Conservation (phyloP, 2,113 vertebrate species). For the Dipodomys merriami region DNA sequence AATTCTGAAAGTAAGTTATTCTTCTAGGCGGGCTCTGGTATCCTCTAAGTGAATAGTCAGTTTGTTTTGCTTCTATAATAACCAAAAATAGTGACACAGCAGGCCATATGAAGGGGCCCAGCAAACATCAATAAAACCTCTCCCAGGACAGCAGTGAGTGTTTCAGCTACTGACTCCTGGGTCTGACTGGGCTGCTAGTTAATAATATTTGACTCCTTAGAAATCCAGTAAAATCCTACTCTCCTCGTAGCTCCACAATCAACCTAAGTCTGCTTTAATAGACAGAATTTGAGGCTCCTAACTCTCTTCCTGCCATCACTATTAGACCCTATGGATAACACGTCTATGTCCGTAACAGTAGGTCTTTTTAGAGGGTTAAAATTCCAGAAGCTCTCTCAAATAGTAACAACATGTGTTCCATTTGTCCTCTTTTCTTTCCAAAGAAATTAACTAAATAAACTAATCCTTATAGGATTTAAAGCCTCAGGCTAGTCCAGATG, state of each 20-base stretch:
- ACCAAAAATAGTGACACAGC: not conserved
- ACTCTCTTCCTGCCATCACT: not conserved
- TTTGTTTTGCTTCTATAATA: conserved; percentile 37
- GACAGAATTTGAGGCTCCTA: not conserved
- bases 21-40: not conserved
- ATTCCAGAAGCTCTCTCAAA: not conserved
- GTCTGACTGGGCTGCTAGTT: not conserved
- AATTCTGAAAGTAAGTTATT: conserved; percentile 41
- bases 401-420: not conserved
- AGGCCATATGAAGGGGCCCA: not conserved
- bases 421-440: not conserved
- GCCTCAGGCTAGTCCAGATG: not conserved
- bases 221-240: conserved; percentile 21
- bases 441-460: conserved; percentile 34
- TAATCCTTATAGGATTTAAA: not conserved
- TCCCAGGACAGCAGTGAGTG: not conserved
- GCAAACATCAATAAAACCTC: conserved; percentile 2
- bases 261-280: conserved; percentile 12
- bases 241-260: conserved; percentile 9
- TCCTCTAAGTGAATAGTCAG: not conserved
- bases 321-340: not conserved
- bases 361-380: not conserved
- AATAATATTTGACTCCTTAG: not conserved
- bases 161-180: not conserved
- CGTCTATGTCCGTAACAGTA: not conserved